These are phyloP conservation scores for Heliconius hermathena DNA, from an alignment of 1,140 invertebrate genomes.

Conservation along the genomic window DNA sequence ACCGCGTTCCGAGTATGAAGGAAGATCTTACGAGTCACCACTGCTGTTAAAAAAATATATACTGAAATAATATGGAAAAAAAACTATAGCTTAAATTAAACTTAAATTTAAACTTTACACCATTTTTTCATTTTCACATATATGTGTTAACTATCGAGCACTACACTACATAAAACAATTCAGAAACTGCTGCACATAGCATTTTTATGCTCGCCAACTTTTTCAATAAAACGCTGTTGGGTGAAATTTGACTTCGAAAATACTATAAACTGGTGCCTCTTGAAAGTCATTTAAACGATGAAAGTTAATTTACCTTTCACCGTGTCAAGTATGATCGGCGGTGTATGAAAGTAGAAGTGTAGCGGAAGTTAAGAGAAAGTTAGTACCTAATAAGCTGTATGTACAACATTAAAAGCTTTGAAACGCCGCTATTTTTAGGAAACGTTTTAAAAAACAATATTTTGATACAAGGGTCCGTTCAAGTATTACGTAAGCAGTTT, in stretches of 20 bases:
- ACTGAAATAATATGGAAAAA: no score
- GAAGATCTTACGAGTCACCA: no score
- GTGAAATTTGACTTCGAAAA: slow-evolving; percentile 34
- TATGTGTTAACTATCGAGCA: neutral
- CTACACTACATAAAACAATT: neutral
- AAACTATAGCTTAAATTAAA: no score
- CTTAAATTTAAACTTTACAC: neutral
- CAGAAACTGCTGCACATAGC: neutral
- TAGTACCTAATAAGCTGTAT: neutral
- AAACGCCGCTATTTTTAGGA: no score
- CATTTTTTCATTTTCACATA: neutral
- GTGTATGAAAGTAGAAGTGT: neutral
- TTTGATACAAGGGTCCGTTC: no score
- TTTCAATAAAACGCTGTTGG: slow-evolving; percentile 34
- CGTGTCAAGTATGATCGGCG: slow-evolving; percentile 24
- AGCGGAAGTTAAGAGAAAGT: neutral
- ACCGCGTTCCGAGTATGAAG: no score
- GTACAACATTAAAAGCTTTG: neutral
- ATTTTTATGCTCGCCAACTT: slow-evolving; percentile 30
- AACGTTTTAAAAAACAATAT: no score
- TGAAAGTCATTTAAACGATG: slow-evolving; percentile 35
- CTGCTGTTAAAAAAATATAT: no score
- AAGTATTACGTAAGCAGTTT: no score
- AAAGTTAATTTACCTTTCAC: slow-evolving; percentile 35
- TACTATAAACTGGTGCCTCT: slow-evolving; percentile 34